A percentile compares a stretch with the other conserved stretches of the same genome.
These are phyloP conservation scores for Hippocampus barbouri DNA, from an alignment of 2,113 vertebrate species.

Conservation along the genomic window DNA sequence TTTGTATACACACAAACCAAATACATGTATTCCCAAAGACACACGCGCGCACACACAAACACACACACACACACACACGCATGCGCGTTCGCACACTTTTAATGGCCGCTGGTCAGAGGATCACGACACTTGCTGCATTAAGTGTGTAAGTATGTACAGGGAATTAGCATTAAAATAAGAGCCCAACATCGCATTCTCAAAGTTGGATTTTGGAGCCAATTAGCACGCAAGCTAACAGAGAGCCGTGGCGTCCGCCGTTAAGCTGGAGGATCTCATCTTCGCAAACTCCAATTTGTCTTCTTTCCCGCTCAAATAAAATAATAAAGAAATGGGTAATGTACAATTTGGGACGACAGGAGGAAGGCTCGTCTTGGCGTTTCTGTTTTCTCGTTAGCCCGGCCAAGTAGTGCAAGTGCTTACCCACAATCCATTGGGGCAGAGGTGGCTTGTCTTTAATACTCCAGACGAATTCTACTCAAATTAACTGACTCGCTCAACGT, in stretches of 20 bases:
- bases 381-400: conserved; percentile 65
- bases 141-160: too few species aligned
- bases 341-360: conserved; percentile 65
- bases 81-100: too few species aligned
- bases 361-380: conserved; percentile 38
- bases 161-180: too few species aligned
- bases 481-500: conserved; percentile 50
- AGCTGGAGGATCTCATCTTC: conserved; percentile 51
- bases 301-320: conserved; percentile 29
- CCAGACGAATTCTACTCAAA: conserved; percentile 52
- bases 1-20: too few species aligned
- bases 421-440: conserved; percentile 65
- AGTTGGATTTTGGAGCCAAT: background rate
- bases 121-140: too few species aligned
- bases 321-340: conserved; percentile 51
- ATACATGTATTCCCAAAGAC: too few species aligned
- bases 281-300: conserved; percentile 66
- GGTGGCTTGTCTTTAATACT: conserved; percentile 54
- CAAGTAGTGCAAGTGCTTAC: conserved; percentile 47
- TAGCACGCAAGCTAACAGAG: conserved; percentile 24
- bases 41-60: too few species aligned
- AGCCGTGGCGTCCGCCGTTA: conserved; percentile 28
- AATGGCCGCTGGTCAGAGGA: too few species aligned
- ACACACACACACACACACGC: too few species aligned
- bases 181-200: background rate